Percentiles rank a stretch among this genome's conserved stretches.
Conservation (phyloP, 1,140 invertebrate genomes). For the Scaptomyza montana region DNA sequence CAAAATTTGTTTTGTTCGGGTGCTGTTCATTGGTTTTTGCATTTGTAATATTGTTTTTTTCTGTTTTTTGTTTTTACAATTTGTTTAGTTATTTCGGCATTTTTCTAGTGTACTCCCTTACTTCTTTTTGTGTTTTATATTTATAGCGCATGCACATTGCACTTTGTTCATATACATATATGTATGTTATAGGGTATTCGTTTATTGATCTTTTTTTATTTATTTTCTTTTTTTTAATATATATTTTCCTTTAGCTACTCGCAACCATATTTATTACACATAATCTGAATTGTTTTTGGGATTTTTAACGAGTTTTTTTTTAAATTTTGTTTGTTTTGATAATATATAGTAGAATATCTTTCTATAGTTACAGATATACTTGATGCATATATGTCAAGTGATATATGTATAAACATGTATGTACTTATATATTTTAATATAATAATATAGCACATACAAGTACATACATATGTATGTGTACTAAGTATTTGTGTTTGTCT, state of each 20-base stretch:
- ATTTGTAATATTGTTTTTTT: conserved; percentile 10
- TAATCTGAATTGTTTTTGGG: conserved; percentile 31
- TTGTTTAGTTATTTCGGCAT: conserved; percentile 47
- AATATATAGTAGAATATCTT: conserved; percentile 7
- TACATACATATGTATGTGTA: conserved; percentile 12
- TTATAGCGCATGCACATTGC: conserved; percentile 37
- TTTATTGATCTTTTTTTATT: conserved; percentile 15
- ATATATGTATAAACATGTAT: not conserved
- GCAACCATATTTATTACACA: conserved; percentile 40
- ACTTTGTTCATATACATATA: conserved; percentile 33
- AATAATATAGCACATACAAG: conserved; percentile 8
- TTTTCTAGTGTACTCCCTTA: conserved; percentile 32
- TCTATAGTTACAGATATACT: conserved; percentile 16
- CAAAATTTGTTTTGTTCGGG: conserved; percentile 27
- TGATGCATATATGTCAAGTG: conserved; percentile 10
- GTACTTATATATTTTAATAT: conserved; percentile 9
- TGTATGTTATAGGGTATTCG: conserved; percentile 40
- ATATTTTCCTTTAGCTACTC: conserved; percentile 51
- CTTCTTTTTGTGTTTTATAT: conserved; percentile 7
- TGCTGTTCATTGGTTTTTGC: conserved; percentile 16
- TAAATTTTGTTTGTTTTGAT: conserved; percentile 3
- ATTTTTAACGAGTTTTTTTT: conserved; percentile 9
- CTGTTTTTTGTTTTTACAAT: conserved; percentile 40
- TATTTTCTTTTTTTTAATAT: conserved; percentile 17
- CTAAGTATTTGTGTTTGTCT: conserved; percentile 13